phyloP scores from a whole-genome alignment of 2,797 vertebrate species.

The Sparidentex hasta region DNA sequence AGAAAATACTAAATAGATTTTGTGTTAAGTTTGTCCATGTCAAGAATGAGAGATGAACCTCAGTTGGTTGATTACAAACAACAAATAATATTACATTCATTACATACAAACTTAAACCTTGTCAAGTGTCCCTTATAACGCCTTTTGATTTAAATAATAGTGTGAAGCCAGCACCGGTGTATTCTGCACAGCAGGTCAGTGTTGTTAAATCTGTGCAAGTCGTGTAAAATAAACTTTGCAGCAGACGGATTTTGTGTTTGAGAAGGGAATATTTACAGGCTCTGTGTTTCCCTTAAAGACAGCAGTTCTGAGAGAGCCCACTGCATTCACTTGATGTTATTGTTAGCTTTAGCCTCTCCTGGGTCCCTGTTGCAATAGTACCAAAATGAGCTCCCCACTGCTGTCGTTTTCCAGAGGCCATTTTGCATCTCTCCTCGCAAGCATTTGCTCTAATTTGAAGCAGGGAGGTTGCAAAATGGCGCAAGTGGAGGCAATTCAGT shows the following conservation, averaged over 20 bases:
- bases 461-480: slow-evolving; percentile 38
- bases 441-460: slow-evolving; percentile 53
- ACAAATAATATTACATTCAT: background rate
- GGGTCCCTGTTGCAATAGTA: slow-evolving; percentile 35
- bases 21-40: too few relatives aligned
- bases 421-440: slow-evolving; percentile 46
- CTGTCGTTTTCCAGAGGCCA: slow-evolving; percentile 48
- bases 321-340: slow-evolving; percentile 48
- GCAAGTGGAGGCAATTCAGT: slow-evolving; percentile 46
- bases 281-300: slow-evolving; percentile 29
- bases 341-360: slow-evolving; percentile 56
- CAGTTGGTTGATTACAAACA: background rate
- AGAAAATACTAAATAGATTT: background rate
- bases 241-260: slow-evolving; percentile 33
- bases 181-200: slow-evolving; percentile 1
- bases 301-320: slow-evolving; percentile 30
- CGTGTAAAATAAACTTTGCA: slow-evolving; percentile 1
- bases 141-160: background rate
- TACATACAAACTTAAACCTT: background rate
- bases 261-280: slow-evolving; percentile 29
- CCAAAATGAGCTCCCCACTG: slow-evolving; percentile 47
- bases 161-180: background rate
- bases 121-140: background rate
- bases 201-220: background rate
- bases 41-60: too few relatives aligned